Evolutionary conservation across 2,888 invertebrate species (phyloP), one percentile per base, ranked within the genome.

Genomic region (Acrobasis repandana): DNA sequence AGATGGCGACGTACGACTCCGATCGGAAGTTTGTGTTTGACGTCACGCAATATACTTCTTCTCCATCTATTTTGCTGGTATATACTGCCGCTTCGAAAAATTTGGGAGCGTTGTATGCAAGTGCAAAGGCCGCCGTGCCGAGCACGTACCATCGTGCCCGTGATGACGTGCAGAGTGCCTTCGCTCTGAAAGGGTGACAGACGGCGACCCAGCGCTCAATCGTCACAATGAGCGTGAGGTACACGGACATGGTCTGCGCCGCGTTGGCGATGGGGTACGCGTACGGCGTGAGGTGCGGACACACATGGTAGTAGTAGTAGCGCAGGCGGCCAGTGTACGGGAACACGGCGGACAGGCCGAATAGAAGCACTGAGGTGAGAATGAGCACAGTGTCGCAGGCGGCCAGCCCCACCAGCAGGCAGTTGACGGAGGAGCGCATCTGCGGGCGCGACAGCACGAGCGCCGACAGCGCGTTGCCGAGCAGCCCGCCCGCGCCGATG

Each of bases 341-440:
- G 86, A 95, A 96, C 65, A 98, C 94, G 64, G 96, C 96, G 54
- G 97, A 96, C 71, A 98, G 93, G 38, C 97, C 97, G 87, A 98
- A 98, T 68, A 98, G 94, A 72, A 95, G 93, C 70, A 97, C 94
- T 63, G 97, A 96, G 54, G 97, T 97, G 72, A 97, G 92, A 74
- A 98, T 96, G 71, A 99, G 94, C 67, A 97, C 94, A 11, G 97
- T 97, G 93, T 99, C 99, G 87, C 98, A 98, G 73, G 97, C 94
- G 28, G 99, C 98, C 72, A 99, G 93, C 6, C 98, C 98, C 68
- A 98, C 97, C 64, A 99, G 94, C 79, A 98, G 94, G 86, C 98
- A 97, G 89, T 98, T 98, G 80, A 98, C 97, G 79, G 98, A 98
- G 63, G 98, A 98, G 76, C 97, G 95, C 98, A 99, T 98, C 87